Conservation (phyloP, 1,140 invertebrate species). For the Odontomachus brunneus region DNA sequence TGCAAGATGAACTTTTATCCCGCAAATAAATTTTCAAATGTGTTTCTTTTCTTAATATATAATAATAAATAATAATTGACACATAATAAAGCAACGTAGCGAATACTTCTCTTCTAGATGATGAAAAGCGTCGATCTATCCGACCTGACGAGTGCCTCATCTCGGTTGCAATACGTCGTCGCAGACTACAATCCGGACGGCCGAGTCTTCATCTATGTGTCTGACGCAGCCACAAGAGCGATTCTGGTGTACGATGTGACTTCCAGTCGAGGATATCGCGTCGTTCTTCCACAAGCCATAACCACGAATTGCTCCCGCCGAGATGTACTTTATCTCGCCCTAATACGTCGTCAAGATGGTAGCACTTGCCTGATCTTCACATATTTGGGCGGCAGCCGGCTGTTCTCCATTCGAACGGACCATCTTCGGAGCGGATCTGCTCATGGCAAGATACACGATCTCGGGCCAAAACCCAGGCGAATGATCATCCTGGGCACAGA, state of each 20-base stretch:
- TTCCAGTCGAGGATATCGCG: slow-evolving; percentile 86
- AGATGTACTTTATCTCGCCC: slow-evolving; percentile 87
- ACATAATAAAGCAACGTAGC: not conserved
- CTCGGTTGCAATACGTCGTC: slow-evolving; percentile 87
- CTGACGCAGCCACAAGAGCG: slow-evolving; percentile 87
- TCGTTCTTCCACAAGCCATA: slow-evolving; percentile 86
- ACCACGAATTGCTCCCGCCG: slow-evolving; percentile 78
- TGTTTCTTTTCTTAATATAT: too few relatives aligned
- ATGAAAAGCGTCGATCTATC: slow-evolving; percentile 86
- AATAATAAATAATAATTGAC: too few relatives aligned
- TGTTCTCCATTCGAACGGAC: slow-evolving; percentile 87
- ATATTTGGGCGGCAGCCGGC: slow-evolving; percentile 85
- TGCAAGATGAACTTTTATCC: too few relatives aligned
- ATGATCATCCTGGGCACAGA: slow-evolving; percentile 88
- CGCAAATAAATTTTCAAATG: too few relatives aligned
- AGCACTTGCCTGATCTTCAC: slow-evolving; percentile 86
- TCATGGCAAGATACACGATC: slow-evolving; percentile 85
- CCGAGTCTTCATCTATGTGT: slow-evolving; percentile 86
- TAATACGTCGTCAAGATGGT: slow-evolving; percentile 85
- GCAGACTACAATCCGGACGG: slow-evolving; percentile 87
- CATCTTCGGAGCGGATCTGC: slow-evolving; percentile 85
- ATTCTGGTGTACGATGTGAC: slow-evolving; percentile 88
- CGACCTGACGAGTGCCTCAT: slow-evolving; percentile 83
- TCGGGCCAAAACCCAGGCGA: slow-evolving; percentile 85
- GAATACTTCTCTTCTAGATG: slow-evolving; percentile 73